Conservation (phyloP, 2,888 invertebrate species). For the Hesperia comma region DNA sequence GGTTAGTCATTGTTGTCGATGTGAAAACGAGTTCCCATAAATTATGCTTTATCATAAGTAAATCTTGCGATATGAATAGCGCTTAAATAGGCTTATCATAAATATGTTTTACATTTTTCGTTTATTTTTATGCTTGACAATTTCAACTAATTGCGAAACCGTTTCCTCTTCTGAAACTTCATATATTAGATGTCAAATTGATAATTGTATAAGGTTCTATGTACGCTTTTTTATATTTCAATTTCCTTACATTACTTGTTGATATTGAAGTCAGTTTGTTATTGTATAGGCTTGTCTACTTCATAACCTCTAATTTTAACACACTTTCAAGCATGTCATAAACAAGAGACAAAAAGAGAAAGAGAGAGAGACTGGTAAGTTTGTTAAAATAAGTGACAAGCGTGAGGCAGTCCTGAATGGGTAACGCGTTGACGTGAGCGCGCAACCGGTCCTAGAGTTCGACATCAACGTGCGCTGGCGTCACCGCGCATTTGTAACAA, state of each 20-base stretch:
- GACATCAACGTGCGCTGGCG: constrained; percentile 71
- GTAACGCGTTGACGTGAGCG: constrained; percentile 18
- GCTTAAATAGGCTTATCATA: neutral
- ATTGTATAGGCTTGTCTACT: no score
- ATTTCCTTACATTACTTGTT: no score
- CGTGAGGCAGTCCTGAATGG: constrained; percentile 8
- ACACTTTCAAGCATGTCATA: neutral
- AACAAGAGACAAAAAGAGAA: no score
- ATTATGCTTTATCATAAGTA: constrained; percentile 26
- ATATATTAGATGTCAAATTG: no score
- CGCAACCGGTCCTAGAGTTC: constrained; percentile 60
- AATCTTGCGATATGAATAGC: constrained; percentile 2
- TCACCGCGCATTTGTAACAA: constrained; percentile 44
- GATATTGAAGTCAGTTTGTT: no score
- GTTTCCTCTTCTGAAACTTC: no score
- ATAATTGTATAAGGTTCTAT: no score
- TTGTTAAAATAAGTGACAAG: neutral
- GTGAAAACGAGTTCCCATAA: constrained; percentile 26
- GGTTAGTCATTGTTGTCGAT: constrained; percentile 20
- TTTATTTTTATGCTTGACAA: neutral
- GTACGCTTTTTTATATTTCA: no score
- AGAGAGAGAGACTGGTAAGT: no score
- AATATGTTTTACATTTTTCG: constrained; percentile 11
- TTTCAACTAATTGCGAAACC: no score
- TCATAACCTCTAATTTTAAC: neutral